Conservation (phyloP, 1,140 invertebrate species). For the Lanistes nyassanus region DNA sequence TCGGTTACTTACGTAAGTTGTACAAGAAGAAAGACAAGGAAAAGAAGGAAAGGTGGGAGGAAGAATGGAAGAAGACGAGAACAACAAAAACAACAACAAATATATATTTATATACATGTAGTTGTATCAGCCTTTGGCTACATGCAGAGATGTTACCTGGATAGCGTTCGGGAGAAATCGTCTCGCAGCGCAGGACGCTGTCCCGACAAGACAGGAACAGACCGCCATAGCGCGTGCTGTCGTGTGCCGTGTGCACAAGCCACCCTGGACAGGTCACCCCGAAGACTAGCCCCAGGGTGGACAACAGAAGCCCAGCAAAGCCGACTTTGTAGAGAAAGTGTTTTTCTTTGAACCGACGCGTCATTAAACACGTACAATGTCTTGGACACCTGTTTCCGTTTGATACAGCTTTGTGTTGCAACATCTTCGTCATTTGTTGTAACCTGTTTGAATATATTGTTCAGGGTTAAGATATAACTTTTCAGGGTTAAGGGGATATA, state of each 20-base stretch:
- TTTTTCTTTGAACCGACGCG: neutral
- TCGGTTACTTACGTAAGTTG: too few species aligned
- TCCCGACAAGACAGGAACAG: neutral
- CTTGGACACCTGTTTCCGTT: neutral
- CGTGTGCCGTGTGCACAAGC: neutral
- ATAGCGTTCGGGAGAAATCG: neutral
- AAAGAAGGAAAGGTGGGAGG: too few species aligned
- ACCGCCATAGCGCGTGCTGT: slow-evolving; percentile 1
- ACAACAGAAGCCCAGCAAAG: neutral
- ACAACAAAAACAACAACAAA: too few species aligned
- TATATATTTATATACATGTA: neutral
- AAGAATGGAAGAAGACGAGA: too few species aligned
- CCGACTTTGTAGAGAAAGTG: neutral
- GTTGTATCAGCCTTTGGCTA: neutral
- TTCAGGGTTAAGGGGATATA: too few species aligned
- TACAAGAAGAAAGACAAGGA: too few species aligned
- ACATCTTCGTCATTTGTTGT: too few species aligned
- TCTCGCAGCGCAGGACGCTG: neutral
- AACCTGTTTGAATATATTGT: too few species aligned
- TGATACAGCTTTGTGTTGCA: too few species aligned
- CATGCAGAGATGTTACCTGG: neutral
- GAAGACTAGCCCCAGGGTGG: neutral
- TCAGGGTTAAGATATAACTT: too few species aligned
- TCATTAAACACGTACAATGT: neutral
- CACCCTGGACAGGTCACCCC: neutral